Base-by-base conservation (phyloP, 2,113 vertebrate genomes). In the Platichthys stellatus region DNA sequence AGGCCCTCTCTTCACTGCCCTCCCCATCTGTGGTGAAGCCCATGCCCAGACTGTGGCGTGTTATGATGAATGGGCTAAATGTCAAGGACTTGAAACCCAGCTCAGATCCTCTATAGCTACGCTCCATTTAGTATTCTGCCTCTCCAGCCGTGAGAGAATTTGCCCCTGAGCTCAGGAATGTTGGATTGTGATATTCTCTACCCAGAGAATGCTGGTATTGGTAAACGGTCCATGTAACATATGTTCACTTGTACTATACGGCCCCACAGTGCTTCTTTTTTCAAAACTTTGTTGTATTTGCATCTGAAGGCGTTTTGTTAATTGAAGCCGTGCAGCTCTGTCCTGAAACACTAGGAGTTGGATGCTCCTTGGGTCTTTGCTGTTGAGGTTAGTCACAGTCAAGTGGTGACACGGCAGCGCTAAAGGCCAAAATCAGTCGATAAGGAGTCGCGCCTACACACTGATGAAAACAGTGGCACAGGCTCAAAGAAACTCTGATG, bases 51-150 rank as follows among this genome's bases (percentile, higher is more conserved):
- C 86, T 76, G 78, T 79, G 86, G 80, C 51, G 35, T 76, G 84
- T 86, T 90, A 91, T 91, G 92, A 93, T 93, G 90, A 93, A 93
- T 92, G 87, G 86, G 85, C 89, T 87, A 86, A 91, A 90, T 90
- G 91, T 93, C 90, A 93, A 90, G 88, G 86, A 87, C 88, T 90
- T 86, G 84, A 92, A 88, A 87, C 87, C 82, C 76, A 58, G 82
- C 82, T 88, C 89, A 83, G 89, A 90, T 89, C 87, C 73, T 84
- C 71, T 77, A 70, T 72, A 75, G 82, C 86, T 65, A 61, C 38
- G 78, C 75, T 86, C 72, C 78, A 71, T 88, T 90, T 91, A 83
- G 72, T 74, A 85, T 88, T 84, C 81, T 65, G 67, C 76, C 76
- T 74, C 83, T 67, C 58, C 14, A 57, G 71, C 63, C 59, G 6